These are phyloP conservation scores for Ctenopoma kingsleyae DNA, from an alignment of 2,797 vertebrate species.

Conservation along the genomic window DNA sequence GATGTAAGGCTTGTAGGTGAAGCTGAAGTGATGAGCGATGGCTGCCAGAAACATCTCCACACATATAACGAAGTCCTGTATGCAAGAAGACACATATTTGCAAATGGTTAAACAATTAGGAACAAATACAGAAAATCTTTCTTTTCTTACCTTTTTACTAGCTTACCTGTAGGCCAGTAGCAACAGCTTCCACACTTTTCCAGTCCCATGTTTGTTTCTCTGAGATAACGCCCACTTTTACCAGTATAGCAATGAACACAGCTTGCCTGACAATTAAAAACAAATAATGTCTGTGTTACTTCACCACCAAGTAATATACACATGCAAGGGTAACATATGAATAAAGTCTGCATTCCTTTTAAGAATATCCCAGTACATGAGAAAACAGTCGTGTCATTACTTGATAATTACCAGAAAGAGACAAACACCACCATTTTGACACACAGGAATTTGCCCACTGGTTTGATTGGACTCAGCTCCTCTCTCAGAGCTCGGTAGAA, in stretches of 20 bases:
- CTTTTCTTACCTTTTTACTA: background rate
- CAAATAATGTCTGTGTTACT: background rate
- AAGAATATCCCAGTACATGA: background rate
- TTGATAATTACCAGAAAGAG: constrained; percentile 93
- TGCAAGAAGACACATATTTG: constrained; percentile 6
- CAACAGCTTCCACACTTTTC: constrained; percentile 95
- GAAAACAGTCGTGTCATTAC: background rate
- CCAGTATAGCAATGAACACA: constrained; percentile 94
- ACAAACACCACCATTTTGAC: constrained; percentile 99
- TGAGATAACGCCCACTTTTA: constrained; percentile 96
- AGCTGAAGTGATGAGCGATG: constrained; percentile 96
- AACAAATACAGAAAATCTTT: background rate
- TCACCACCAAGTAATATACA: background rate
- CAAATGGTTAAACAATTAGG: background rate
- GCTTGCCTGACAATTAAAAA: constrained; percentile 89
- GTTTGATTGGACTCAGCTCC: constrained; percentile 93
- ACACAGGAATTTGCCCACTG: constrained; percentile 97
- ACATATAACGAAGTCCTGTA: constrained; percentile 97
- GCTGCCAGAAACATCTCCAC: constrained; percentile 99
- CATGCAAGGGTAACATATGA: too few relatives aligned
- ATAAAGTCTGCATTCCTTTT: background rate
- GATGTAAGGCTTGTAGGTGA: constrained; percentile 97
- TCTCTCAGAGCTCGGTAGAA: constrained; percentile 96
- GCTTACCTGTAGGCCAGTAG: constrained; percentile 94
- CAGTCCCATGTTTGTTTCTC: constrained; percentile 94